These are phyloP conservation scores for Chalcis sispes DNA, from an alignment of 2,888 invertebrate genomes.

Conservation along the genomic window DNA sequence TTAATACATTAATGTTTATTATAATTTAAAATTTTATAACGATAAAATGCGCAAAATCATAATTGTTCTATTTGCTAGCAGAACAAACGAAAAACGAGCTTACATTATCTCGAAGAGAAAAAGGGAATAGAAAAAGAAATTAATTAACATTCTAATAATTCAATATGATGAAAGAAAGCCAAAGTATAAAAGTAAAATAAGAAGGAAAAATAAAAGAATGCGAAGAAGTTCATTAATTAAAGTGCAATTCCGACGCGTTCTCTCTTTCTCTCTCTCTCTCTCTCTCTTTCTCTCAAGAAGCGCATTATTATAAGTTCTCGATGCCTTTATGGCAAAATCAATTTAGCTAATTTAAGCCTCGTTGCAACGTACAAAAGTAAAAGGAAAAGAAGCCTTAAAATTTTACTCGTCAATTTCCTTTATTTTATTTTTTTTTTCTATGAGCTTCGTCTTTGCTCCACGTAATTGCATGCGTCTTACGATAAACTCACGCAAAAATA, in stretches of 20 bases:
- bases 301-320: conserved; percentile 41
- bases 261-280: no score
- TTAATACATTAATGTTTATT: no score
- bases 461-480: conserved; percentile 43
- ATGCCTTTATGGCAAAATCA: conserved; percentile 51
- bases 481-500: conserved; percentile 25
- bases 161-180: conserved; percentile 15
- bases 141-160: no score
- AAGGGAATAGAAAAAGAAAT: no score
- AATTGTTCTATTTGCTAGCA: no score
- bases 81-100: conserved; percentile 17
- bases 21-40: not conserved
- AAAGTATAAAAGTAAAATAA: conserved; percentile 15
- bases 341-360: conserved; percentile 56
- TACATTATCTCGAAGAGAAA: not conserved
- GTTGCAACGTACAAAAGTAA: conserved; percentile 32
- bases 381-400: conserved; percentile 5
- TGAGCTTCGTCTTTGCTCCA: conserved; percentile 19
- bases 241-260: conserved; percentile 23
- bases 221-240: conserved; percentile 10
- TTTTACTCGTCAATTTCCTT: no score
- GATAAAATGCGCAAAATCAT: not conserved
- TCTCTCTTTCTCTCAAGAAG: conserved; percentile 2
- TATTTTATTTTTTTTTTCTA: conserved; percentile 2
- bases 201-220: not conserved